These are phyloP conservation scores for Abscondita cerata DNA, from an alignment of 2,888 invertebrate genomes.

Conservation along the genomic window DNA sequence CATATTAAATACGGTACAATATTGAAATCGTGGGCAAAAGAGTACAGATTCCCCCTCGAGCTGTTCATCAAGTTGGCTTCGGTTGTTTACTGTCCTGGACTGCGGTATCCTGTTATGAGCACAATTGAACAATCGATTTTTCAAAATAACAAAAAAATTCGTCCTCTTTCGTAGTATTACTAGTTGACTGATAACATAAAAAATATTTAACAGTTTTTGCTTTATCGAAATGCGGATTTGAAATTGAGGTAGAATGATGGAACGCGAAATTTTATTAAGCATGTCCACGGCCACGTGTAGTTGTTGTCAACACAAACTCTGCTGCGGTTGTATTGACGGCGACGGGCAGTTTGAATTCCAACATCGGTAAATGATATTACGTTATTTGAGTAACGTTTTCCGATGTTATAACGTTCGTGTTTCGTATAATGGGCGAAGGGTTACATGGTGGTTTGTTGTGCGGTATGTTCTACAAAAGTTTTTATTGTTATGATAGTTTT, in stretches of 20 bases:
- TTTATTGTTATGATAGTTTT: slow-evolving; percentile 3
- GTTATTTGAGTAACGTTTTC: slow-evolving; percentile 8
- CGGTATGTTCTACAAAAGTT: neutral
- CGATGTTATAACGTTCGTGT: slow-evolving; percentile 9
- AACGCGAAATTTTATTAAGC: too few species aligned
- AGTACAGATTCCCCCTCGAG: slow-evolving; percentile 2
- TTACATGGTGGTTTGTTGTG: neutral
- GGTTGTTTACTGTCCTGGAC: neutral
- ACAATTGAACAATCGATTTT: slow-evolving; percentile 9
- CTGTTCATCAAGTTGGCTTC: slow-evolving; percentile 3
- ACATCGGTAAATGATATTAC: slow-evolving; percentile 5
- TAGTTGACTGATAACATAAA: neutral
- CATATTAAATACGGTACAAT: slow-evolving; percentile 6
- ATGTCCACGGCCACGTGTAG: neutral
- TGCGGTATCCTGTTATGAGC: neutral
- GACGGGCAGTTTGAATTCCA: slow-evolving; percentile 1
- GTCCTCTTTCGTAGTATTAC: neutral
- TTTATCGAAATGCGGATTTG: too few species aligned
- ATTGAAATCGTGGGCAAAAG: neutral
- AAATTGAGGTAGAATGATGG: too few species aligned
- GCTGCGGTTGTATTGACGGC: slow-evolving; percentile 1
- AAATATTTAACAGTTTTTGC: too few species aligned
- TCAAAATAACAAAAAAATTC: slow-evolving; percentile 9
- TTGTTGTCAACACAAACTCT: slow-evolving; percentile 4
- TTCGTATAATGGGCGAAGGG: slow-evolving; percentile 1